phyloP scores from a whole-genome alignment of 2,888 invertebrate species.

The Patella ulyssiponensis region DNA sequence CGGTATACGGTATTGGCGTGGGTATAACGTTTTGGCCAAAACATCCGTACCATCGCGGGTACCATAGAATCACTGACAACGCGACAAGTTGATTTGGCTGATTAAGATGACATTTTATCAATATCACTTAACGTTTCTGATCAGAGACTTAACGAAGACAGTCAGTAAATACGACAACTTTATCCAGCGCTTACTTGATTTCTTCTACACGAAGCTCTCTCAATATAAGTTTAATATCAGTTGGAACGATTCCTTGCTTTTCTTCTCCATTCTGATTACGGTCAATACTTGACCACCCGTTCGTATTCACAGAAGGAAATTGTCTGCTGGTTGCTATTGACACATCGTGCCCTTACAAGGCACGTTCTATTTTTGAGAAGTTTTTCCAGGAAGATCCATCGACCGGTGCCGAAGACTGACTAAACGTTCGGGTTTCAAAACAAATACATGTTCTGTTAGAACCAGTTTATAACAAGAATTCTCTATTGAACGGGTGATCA shows the following conservation, averaged over 20 bases:
- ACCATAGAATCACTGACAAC: no score
- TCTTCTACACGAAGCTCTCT: no score
- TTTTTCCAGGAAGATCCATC: neutral
- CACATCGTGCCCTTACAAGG: constrained; percentile 3
- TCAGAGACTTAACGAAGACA: no score
- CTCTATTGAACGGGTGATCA: neutral
- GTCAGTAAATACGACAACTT: no score
- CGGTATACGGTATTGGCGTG: no score
- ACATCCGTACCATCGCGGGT: no score
- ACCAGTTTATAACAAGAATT: constrained; percentile 2
- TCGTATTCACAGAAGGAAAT: neutral
- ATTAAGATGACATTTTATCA: no score
- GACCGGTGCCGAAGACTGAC: neutral
- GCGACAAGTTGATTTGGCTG: no score
- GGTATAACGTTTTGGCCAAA: no score
- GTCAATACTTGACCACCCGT: constrained; percentile 10
- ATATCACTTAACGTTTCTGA: no score
- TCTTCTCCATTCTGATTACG: neutral
- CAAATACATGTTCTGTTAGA: neutral
- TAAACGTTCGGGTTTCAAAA: constrained; percentile 1
- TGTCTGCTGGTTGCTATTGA: constrained; percentile 2
- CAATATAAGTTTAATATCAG: no score
- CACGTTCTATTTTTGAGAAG: neutral
- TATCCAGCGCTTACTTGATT: no score
- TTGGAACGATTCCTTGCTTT: neutral